Evolutionary conservation across 1,140 invertebrate genomes (phyloP).

Genomic region (Dendroctonus valens): DNA sequence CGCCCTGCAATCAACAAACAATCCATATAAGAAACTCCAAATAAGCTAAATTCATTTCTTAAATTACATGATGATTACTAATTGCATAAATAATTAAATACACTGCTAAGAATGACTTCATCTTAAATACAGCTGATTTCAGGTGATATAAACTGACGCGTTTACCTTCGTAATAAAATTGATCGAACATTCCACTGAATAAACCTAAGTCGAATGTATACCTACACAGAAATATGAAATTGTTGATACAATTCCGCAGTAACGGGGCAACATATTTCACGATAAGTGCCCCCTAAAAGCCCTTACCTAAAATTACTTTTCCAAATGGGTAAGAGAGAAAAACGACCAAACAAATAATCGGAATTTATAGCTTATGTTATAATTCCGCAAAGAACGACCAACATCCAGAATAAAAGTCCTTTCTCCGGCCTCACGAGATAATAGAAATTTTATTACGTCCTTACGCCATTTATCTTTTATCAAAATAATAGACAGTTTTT

Average conservation of each 20-base stretch:
- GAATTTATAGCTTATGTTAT: constrained; percentile 36
- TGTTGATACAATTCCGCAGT: constrained; percentile 19
- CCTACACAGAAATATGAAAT: constrained; percentile 5
- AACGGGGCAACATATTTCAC: constrained; percentile 20
- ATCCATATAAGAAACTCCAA: background rate
- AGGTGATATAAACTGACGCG: too few relatives aligned
- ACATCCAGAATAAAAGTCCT: constrained; percentile 28
- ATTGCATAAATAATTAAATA: too few relatives aligned
- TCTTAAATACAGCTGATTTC: too few relatives aligned
- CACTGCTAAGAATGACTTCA: too few relatives aligned
- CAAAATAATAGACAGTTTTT: constrained; percentile 29
- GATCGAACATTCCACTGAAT: too few relatives aligned
- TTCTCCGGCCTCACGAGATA: constrained; percentile 24
- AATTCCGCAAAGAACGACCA: constrained; percentile 30
- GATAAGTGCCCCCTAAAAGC: constrained; percentile 22
- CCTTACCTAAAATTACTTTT: constrained; percentile 33
- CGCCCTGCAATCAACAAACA: constrained; percentile 53
- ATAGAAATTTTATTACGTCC: constrained; percentile 34
- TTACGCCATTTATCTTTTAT: constrained; percentile 34
- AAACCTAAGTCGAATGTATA: too few relatives aligned
- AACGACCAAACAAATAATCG: constrained; percentile 31
- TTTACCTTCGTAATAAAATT: too few relatives aligned
- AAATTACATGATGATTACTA: too few relatives aligned
- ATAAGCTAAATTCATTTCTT: too few relatives aligned
- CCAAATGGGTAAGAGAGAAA: constrained; percentile 29